Conservation (phyloP, 1,140 invertebrate genomes). For the Drosophila persimilis region DNA sequence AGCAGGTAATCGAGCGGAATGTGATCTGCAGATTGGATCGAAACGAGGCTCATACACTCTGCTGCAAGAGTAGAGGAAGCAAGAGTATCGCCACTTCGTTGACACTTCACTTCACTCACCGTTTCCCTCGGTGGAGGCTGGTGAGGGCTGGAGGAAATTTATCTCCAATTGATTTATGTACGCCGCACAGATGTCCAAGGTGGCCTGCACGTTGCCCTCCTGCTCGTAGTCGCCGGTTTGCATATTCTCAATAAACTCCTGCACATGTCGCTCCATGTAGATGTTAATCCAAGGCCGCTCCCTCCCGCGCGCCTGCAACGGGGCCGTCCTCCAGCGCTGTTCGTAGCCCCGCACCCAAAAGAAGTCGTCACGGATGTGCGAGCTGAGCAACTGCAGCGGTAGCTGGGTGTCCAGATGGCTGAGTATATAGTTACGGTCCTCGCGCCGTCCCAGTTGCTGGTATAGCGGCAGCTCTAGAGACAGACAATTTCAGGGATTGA, state of each 20-base stretch:
- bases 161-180: slow-evolving; percentile 82
- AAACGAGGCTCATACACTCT: not conserved
- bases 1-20: slow-evolving; percentile 83
- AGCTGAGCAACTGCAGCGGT: slow-evolving; percentile 77
- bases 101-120: slow-evolving; percentile 45
- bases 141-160: slow-evolving; percentile 72
- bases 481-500: slow-evolving; percentile 16
- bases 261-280: slow-evolving; percentile 83
- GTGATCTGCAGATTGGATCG: slow-evolving; percentile 65
- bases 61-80: too few species aligned
- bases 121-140: slow-evolving; percentile 63
- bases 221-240: slow-evolving; percentile 82
- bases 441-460: slow-evolving; percentile 68
- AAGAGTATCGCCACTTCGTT: slow-evolving; percentile 16
- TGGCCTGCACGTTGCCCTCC: slow-evolving; percentile 72
- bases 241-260: slow-evolving; percentile 83
- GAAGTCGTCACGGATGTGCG: slow-evolving; percentile 80
- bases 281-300: slow-evolving; percentile 82
- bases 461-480: slow-evolving; percentile 76
- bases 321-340: slow-evolving; percentile 75
- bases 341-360: slow-evolving; percentile 82
- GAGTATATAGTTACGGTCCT: slow-evolving; percentile 82
- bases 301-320: slow-evolving; percentile 47
- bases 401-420: slow-evolving; percentile 82
- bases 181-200: slow-evolving; percentile 76